Base-by-base conservation (phyloP, 2,113 vertebrate species). In the Bos indicus region DNA sequence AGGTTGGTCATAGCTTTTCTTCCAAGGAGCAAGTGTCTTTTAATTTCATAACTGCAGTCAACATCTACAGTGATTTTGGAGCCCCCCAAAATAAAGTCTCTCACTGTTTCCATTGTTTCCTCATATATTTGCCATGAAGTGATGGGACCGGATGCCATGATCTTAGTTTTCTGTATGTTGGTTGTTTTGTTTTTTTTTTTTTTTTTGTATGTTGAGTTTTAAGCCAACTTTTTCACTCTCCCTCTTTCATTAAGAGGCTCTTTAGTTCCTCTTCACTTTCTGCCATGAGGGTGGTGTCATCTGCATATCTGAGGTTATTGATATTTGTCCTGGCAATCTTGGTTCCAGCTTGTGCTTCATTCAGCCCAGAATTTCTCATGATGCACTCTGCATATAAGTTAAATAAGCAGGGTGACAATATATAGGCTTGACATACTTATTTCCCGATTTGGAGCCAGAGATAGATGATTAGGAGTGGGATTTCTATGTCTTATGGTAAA, bases 401-500 rank as follows among this genome's bases (percentile, higher is more conserved):
- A 71, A 64, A 36, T 71, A 36, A 36, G 64, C 64, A 71, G n/a
- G 17, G n/a, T 71, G 64, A 36, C 4, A 2, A 71, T 71, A 36
- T 71, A 36, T 1, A 36, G n/a, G 17, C n/a, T 71, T 36, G 17
- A 71, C 1, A 1, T 11, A 36, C 4, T 36, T 2, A 2, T 71
- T 67, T 71, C 3, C n/a, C 4, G 4, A 36, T 71, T 71, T 71
- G 64, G n/a, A 71, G 2, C 19, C 1, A 71, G n/a, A 71, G 78
- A 46, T 84, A 84, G 92, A 81, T 95, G 95, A 90, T 74, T 67
- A 90, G 59, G 74, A 84, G 30, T 56, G 80, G 67, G 92, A 93
- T 96, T 84, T 88, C 81, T 84, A 40, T 90, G 46, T 96, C 21
- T 7, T 85, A 59, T 36, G 77, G 92, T 90, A 95, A 95, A 95